Percentiles rank a stretch among this genome's conserved stretches.
Conservation (phyloP, 2,888 invertebrate genomes). For the Pachymerium ferrugineum region DNA sequence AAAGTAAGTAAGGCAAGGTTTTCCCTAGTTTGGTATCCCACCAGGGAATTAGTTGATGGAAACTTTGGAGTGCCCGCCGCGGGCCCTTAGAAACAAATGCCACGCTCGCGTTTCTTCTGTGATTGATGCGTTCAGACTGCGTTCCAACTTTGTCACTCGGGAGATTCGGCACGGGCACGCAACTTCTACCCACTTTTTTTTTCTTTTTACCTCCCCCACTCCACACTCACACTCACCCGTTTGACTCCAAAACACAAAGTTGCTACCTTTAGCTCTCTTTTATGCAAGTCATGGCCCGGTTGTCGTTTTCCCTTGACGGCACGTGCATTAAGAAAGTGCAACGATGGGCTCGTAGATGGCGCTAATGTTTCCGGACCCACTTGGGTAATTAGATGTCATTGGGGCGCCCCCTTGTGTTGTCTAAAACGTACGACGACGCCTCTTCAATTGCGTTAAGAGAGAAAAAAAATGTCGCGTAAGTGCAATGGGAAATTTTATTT, state of each 20-base stretch:
- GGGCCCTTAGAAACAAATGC: conserved; percentile 24
- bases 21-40: not conserved
- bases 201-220: not conserved
- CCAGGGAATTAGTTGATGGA: conserved; percentile 6
- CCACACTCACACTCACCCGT: not conserved
- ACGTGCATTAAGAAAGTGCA: conserved; percentile 16
- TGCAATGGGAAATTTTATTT: not conserved
- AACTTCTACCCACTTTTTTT: not conserved
- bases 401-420: conserved; percentile 28
- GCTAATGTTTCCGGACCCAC: conserved; percentile 31
- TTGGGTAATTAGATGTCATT: conserved; percentile 32
- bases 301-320: not conserved
- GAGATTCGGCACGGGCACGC: conserved; percentile 10
- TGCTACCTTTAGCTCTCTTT: conserved; percentile 20
- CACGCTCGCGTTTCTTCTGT: conserved; percentile 25
- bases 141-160: conserved; percentile 24
- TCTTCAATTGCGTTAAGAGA: conserved; percentile 5
- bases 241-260: not conserved
- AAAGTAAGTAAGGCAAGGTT: too few relatives aligned
- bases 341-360: conserved; percentile 1
- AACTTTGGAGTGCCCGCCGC: conserved; percentile 24
- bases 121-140: conserved; percentile 23
- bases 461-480: not conserved
- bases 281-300: conserved; percentile 30
- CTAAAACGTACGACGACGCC: conserved; percentile 12